phyloP scores from a whole-genome alignment of 2,888 invertebrate species.

The Acanthoscelides obtectus region DNA sequence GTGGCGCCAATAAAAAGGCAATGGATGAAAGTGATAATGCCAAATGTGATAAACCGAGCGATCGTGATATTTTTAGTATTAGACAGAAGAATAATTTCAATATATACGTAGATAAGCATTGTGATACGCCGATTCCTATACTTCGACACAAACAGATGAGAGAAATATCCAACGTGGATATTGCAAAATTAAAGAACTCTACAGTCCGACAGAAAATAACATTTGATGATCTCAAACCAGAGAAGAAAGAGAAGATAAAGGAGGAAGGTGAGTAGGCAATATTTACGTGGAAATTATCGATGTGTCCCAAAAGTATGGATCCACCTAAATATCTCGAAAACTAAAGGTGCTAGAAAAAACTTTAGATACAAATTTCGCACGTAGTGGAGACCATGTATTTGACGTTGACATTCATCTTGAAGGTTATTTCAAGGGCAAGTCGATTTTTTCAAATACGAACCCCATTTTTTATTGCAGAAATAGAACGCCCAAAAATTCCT shows the following conservation, averaged over 20 bases:
- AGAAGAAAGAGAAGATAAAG: conserved; percentile 4
- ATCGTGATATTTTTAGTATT: conserved; percentile 47
- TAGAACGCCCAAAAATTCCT: too few relatives aligned
- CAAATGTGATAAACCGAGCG: conserved; percentile 40
- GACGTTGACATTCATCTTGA: too few relatives aligned
- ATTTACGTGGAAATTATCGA: too few relatives aligned
- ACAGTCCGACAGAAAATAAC: conserved; percentile 37
- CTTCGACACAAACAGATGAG: conserved; percentile 23
- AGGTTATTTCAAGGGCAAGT: too few relatives aligned
- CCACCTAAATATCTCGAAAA: too few relatives aligned
- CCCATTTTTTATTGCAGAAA: too few relatives aligned
- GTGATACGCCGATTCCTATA: conserved; percentile 42
- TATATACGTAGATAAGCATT: conserved; percentile 42
- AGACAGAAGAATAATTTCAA: conserved; percentile 40
- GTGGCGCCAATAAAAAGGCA: conserved; percentile 35
- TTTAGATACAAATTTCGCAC: too few relatives aligned
- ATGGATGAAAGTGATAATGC: conserved; percentile 36
- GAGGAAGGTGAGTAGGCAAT: conserved; percentile 2
- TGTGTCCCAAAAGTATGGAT: too few relatives aligned
- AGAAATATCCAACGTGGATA: conserved; percentile 26
- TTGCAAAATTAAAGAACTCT: conserved; percentile 20
- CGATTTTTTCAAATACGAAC: too few relatives aligned
- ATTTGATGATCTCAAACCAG: conserved; percentile 24
- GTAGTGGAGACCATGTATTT: too few relatives aligned
- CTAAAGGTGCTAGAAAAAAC: too few relatives aligned